Percentiles rank a stretch among this genome's conserved stretches.
Evolutionary conservation across 1,140 invertebrate species (phyloP).

Genomic region (Pentalonia nigronervosa): DNA sequence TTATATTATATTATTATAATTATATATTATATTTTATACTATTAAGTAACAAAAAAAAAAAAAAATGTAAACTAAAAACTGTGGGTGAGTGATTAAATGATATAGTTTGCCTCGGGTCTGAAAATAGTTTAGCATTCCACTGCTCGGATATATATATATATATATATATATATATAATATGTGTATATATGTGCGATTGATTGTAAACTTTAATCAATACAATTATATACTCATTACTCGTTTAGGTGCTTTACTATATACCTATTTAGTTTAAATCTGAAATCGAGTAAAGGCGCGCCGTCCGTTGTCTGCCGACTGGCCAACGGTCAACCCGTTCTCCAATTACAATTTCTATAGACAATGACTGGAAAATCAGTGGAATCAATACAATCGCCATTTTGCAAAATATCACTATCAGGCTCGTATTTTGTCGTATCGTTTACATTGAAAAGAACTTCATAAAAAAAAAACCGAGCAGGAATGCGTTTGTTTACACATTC

Average conservation of each 20-base stretch:
- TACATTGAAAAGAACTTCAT: neutral
- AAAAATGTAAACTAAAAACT: no score
- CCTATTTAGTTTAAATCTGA: neutral
- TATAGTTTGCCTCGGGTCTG: no score
- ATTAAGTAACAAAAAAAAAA: no score
- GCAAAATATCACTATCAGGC: neutral
- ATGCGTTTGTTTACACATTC: conserved; percentile 32
- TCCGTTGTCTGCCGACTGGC: no score
- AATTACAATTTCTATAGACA: neutral
- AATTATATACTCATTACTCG: neutral
- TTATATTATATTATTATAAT: no score
- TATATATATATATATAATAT: no score
- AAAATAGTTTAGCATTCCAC: no score
- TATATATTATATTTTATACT: no score
- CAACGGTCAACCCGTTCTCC: neutral
- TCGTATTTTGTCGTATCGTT: neutral
- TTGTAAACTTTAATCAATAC: neutral
- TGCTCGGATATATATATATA: no score
- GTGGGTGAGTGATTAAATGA: no score
- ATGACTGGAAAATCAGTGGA: neutral
- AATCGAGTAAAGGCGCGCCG: neutral
- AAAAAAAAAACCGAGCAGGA: conserved; percentile 10
- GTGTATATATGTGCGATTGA: neutral
- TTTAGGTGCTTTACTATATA: neutral
- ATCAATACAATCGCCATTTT: neutral